Base-by-base conservation (phyloP, 1,140 invertebrate species). In the Drosophila eugracilis region DNA sequence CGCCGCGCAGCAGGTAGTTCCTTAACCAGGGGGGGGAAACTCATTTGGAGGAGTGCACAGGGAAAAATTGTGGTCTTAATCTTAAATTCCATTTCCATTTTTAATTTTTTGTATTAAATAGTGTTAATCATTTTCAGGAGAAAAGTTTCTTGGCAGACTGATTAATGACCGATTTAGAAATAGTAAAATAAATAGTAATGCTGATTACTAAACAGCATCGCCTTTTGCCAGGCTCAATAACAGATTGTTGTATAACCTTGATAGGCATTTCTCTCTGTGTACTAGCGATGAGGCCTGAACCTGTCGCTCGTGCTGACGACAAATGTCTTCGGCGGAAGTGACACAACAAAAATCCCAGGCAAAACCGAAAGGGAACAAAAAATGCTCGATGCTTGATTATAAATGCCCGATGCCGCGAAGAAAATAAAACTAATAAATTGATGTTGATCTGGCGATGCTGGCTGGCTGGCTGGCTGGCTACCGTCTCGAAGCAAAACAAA, bases 391-490 rank as follows among this genome's bases (percentile, higher is more conserved):
- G 75, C 60, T 86, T 77, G 67, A 80, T 86, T 86, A 80, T 77
- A 70, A 74, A 86, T 73, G 75, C 58, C 62, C 62, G 80, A 59
- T 60, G 57, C 75, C 60, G 60, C 70, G 66, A 62, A 77, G 72
- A 70, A 85, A 85, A 81, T 81, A 86, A 86, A 88, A 88, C 81
- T 88, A 88, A 86, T 78, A 86, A 81, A 81, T 88, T 58, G 70
- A 70, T 65, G 74, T 78, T 78, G 81, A 86, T 86, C 77, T 69
- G 67, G 54, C 62, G 45, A 48, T 48, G 74, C 34, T 57, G 42
- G 14, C 32, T 34, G 14, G n/a, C n/a, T n/a, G n/a, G n/a, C n/a
- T n/a, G n/a, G n/a, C 32, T 5, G 32, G 39, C 49, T 42, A 62
- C 41, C 50, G 41, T 24, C 36, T 36, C 39, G 45, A 19, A 14